These are phyloP conservation scores for Drosophila sp. DNA, from an alignment of 1,140 invertebrate species.

Conservation along the genomic window DNA sequence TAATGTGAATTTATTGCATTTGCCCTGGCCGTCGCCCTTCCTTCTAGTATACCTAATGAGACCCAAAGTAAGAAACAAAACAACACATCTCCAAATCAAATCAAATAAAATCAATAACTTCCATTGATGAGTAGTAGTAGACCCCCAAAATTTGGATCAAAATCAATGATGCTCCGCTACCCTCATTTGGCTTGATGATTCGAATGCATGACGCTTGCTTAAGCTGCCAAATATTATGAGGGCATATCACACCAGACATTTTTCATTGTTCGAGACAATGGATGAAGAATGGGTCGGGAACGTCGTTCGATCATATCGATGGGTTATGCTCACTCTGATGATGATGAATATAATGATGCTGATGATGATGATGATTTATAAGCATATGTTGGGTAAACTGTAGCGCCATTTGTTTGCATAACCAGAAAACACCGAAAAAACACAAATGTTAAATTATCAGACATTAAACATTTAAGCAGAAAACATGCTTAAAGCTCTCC, in stretches of 20 bases:
- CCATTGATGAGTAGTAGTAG: neutral
- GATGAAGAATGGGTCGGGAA: slow-evolving; percentile 15
- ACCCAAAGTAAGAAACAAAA: slow-evolving; percentile 21
- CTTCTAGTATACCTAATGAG: slow-evolving; percentile 56
- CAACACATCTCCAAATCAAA: neutral
- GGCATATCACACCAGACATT: slow-evolving; percentile 63
- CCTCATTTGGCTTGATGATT: slow-evolving; percentile 19
- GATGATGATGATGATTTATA: slow-evolving; percentile 71
- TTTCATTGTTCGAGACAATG: slow-evolving; percentile 48
- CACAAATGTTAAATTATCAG: slow-evolving; percentile 62
- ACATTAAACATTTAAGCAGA: slow-evolving; percentile 53
- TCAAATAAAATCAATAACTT: slow-evolving; percentile 17
- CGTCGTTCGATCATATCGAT: slow-evolving; percentile 53
- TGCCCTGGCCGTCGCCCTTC: slow-evolving; percentile 27
- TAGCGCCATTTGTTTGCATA: slow-evolving; percentile 75
- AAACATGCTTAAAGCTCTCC: slow-evolving; percentile 56
- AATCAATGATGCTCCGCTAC: slow-evolving; percentile 43
- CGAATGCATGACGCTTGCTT: slow-evolving; percentile 18
- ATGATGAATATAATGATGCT: slow-evolving; percentile 45
- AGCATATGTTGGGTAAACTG: slow-evolving; percentile 58
- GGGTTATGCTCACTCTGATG: slow-evolving; percentile 37
- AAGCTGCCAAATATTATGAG: slow-evolving; percentile 75
- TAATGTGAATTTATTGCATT: slow-evolving; percentile 81
- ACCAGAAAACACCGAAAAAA: slow-evolving; percentile 53
- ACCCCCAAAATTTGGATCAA: slow-evolving; percentile 16